These are phyloP conservation scores for Lydus trimaculatus DNA, from an alignment of 2,888 invertebrate species.

Conservation along the genomic window DNA sequence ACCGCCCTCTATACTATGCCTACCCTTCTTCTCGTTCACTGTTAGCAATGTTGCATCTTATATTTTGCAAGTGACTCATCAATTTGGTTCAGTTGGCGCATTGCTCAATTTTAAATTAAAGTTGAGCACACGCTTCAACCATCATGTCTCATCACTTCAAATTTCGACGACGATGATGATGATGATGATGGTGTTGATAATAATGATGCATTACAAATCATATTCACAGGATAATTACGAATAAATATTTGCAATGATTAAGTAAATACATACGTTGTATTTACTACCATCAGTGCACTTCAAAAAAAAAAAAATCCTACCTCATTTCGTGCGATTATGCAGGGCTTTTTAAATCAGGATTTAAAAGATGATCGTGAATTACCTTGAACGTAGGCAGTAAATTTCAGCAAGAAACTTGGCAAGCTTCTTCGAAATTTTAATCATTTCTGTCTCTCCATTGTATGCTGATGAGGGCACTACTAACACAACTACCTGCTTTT, in stretches of 20 bases:
- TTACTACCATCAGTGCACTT: too few relatives aligned
- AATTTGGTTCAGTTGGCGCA: constrained; percentile 49
- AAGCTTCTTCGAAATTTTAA: background rate
- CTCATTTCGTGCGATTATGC: background rate
- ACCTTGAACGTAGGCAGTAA: constrained; percentile 5
- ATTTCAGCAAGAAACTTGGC: background rate
- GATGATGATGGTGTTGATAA: background rate
- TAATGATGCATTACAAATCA: constrained; percentile 17
- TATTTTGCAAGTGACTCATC: constrained; percentile 63
- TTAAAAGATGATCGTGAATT: constrained; percentile 16
- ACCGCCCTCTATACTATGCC: constrained; percentile 59
- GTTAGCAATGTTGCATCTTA: constrained; percentile 45
- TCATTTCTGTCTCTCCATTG: constrained; percentile 33
- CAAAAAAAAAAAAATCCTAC: background rate
- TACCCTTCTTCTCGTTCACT: constrained; percentile 43
- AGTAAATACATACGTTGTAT: too few relatives aligned
- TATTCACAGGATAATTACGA: constrained; percentile 29
- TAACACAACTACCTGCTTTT: constrained; percentile 21
- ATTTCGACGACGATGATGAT: background rate
- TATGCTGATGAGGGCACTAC: constrained; percentile 43
- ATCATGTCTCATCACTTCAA: background rate
- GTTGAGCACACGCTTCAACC: constrained; percentile 19
- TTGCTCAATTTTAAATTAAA: constrained; percentile 50
- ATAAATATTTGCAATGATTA: constrained; percentile 32
- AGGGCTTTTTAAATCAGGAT: constrained; percentile 12